A percentile compares a stretch with the other conserved stretches of the same genome.
These are phyloP conservation scores for Tachypleus tridentatus DNA, from an alignment of 1,140 invertebrate genomes.

Conservation along the genomic window DNA sequence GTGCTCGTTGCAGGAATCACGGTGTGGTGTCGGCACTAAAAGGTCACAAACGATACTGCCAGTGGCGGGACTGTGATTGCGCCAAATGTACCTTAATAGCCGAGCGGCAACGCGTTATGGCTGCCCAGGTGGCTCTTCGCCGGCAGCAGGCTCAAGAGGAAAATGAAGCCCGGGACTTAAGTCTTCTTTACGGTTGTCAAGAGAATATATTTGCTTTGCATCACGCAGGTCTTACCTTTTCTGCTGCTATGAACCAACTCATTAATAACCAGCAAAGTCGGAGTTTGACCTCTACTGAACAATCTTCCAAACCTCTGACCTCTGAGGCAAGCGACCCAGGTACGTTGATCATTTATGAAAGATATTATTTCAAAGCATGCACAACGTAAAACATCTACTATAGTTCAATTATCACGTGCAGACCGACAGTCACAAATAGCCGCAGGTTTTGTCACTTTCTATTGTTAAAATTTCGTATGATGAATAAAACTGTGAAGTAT, in stretches of 20 bases:
- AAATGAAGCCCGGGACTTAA: conserved; percentile 88
- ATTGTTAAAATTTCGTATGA: too few relatives aligned
- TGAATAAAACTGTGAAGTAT: too few relatives aligned
- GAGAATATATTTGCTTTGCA: conserved; percentile 31
- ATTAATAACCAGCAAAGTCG: conserved; percentile 25
- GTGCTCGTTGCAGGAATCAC: conserved; percentile 94
- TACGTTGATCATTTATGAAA: too few relatives aligned
- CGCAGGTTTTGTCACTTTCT: too few relatives aligned
- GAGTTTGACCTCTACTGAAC: conserved; percentile 14
- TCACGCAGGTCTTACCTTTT: conserved; percentile 28
- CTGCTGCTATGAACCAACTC: conserved; percentile 27
- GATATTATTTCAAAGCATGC: too few relatives aligned
- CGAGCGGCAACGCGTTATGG: conserved; percentile 96
- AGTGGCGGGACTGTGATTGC: conserved; percentile 91
- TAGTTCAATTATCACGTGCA: too few relatives aligned
- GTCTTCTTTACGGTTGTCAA: conserved; percentile 57
- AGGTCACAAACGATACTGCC: conserved; percentile 90
- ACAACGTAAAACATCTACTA: too few relatives aligned
- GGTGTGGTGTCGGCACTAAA: conserved; percentile 96
- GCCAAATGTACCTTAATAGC: conserved; percentile 98
- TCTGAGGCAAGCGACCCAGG: too few relatives aligned
- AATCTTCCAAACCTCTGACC: too few relatives aligned
- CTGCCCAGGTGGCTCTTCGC: conserved; percentile 81
- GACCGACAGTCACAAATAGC: too few relatives aligned
- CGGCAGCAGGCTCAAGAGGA: conserved; percentile 67